Evolutionary conservation across 2,888 invertebrate species (phyloP), one percentile per base, ranked within the genome.

Genomic region (Sminthurides aquaticus): DNA sequence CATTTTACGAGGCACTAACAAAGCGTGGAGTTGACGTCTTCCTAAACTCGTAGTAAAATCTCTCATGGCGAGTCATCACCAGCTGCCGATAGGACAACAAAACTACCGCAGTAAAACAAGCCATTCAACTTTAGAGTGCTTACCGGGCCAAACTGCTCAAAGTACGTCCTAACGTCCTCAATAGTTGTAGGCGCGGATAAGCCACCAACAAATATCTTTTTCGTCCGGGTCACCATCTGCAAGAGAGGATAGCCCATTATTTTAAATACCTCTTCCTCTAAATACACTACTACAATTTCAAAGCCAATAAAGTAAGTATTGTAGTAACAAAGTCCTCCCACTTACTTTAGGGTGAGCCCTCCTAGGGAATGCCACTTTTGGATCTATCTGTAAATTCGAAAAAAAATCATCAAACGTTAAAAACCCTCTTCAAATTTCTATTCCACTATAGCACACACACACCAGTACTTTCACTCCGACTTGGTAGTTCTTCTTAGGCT

Each of bases 141-240:
- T 82, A 99, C 98, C 90, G 95, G 93, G 82, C 98, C 98, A 82
- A 95, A 98, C 83, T 97, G 95, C 84, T 96, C 95, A 84, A 99
- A 99, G 84, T 99, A 99, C 83, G 91, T 93, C 87, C 97, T 98
- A 81, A 99, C 96, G 82, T 99, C 98, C 83, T 99, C 98, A 81
- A 98, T 87, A 79, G 98, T 99, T 80, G 98, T 98, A 80, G 96
- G 94, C 79, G 98, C 97, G 78, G 98, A 98, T 78, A 99, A 86
- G 79, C 99, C 99, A 78, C 99, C 99, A 80, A 99, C 97, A 85
- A 99, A 99, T 84, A 99, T 97, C 86, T 99, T 99, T 90, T 98
- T 99, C 85, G 98, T 99, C 86, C 95, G 91, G 84, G 97, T 97
- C 82, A 98, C 95, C 95, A 98, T 96, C 97, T 98, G 87, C 2